Evolutionary conservation across 1,140 invertebrate genomes (phyloP).

Genomic region (Laodelphax striatellus): DNA sequence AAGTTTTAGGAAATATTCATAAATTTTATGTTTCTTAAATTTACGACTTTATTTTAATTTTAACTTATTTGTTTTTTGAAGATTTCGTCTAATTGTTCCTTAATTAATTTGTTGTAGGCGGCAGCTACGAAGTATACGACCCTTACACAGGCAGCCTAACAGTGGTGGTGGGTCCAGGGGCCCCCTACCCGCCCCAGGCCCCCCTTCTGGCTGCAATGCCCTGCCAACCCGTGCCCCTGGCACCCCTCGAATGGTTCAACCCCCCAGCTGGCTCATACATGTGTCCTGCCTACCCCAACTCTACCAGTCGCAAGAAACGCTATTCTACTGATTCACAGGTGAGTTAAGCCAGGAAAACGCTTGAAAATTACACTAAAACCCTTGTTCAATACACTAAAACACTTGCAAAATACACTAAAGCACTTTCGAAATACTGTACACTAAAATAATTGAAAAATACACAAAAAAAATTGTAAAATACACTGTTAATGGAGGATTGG

Average conservation of each 20-base stretch:
- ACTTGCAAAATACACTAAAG: too few relatives aligned
- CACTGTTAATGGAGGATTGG: too few relatives aligned
- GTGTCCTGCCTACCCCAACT: slow-evolving; percentile 7
- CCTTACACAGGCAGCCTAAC: slow-evolving; percentile 23
- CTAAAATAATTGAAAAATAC: too few relatives aligned
- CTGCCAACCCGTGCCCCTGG: slow-evolving; percentile 26
- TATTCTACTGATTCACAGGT: slow-evolving; percentile 28
- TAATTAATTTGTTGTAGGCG: slow-evolving; percentile 15
- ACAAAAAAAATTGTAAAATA: too few relatives aligned
- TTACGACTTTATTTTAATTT: too few relatives aligned
- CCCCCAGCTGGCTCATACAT: slow-evolving; percentile 15
- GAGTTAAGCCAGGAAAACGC: background rate
- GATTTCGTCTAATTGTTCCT: too few relatives aligned
- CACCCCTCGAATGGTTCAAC: slow-evolving; percentile 29
- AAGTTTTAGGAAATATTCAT: too few relatives aligned
- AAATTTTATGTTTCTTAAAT: too few relatives aligned
- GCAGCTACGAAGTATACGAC: slow-evolving; percentile 25
- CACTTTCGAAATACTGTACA: too few relatives aligned
- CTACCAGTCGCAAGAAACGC: slow-evolving; percentile 19
- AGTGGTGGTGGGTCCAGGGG: slow-evolving; percentile 18
- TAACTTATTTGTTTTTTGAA: too few relatives aligned
- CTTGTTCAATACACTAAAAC: too few relatives aligned
- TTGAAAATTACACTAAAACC: too few relatives aligned
- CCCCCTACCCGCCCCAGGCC: slow-evolving; percentile 9
- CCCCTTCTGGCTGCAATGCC: slow-evolving; percentile 24